Percentiles rank a stretch among this genome's conserved stretches.
Evolutionary conservation across 2,113 vertebrate species (phyloP).

Genomic region (Oncorhynchus kisutch): DNA sequence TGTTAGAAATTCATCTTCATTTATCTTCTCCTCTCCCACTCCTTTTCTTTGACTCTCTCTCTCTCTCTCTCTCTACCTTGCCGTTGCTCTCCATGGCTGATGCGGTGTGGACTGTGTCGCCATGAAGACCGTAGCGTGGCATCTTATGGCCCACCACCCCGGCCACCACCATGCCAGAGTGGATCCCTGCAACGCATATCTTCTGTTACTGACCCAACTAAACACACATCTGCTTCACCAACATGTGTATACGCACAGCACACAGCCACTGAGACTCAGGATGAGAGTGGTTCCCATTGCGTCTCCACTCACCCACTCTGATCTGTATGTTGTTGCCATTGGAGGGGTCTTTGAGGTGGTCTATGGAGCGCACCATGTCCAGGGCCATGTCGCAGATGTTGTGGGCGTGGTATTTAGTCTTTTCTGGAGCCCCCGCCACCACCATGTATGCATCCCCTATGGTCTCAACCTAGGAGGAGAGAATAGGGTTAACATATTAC

Average conservation of each 20-base stretch:
- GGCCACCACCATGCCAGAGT: constrained; percentile 76
- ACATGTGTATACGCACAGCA: background rate
- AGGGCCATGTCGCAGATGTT: constrained; percentile 79
- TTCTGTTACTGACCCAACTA: background rate
- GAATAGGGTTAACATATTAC: background rate
- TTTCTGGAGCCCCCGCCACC: constrained; percentile 73
- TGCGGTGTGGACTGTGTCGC: constrained; percentile 74
- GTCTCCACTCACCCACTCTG: constrained; percentile 63
- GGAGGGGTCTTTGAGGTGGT: constrained; percentile 75
- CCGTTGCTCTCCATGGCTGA: constrained; percentile 79
- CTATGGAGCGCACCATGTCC: constrained; percentile 75
- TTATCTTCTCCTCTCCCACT: background rate
- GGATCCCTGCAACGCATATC: constrained; percentile 62
- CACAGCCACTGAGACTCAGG: fast-evolving
- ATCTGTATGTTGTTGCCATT: constrained; percentile 78
- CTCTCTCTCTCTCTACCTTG: constrained; percentile 50
- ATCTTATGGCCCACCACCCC: constrained; percentile 77
- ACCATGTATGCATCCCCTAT: constrained; percentile 76
- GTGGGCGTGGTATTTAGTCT: constrained; percentile 75
- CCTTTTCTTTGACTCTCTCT: background rate
- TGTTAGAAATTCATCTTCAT: too few relatives aligned
- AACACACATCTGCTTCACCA: background rate
- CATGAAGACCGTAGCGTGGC: constrained; percentile 75
- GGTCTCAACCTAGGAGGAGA: constrained; percentile 65
- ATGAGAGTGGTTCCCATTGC: too few relatives aligned